Percentiles rank a stretch among this genome's conserved stretches.
phyloP scores from a whole-genome alignment of 1,140 invertebrate species.

The Lamellibrachia luymesi region DNA sequence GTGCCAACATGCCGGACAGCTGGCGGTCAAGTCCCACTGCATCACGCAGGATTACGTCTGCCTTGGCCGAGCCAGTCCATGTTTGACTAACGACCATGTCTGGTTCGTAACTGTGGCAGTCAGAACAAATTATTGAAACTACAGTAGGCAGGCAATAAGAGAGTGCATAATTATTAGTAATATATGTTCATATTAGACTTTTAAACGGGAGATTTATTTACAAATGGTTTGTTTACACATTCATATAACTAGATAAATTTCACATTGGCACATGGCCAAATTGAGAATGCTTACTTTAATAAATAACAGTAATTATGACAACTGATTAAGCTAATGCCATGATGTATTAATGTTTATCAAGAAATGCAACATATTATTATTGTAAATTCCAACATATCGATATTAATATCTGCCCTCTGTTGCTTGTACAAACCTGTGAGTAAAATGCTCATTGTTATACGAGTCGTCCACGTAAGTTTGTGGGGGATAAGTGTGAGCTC shows the following conservation, averaged over 20 bases:
- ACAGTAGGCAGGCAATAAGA: neutral
- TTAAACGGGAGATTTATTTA: too few relatives aligned
- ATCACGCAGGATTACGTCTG: neutral
- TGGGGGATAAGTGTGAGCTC: neutral
- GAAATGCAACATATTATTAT: neutral
- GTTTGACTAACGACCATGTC: neutral
- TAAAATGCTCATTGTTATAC: neutral
- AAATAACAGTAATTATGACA: too few relatives aligned
- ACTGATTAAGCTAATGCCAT: too few relatives aligned
- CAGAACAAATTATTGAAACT: neutral
- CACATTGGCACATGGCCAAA: too few relatives aligned
- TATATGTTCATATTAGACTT: neutral
- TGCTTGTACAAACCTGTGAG: neutral
- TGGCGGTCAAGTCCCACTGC: neutral
- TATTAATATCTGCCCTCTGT: neutral
- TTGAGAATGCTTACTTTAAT: too few relatives aligned
- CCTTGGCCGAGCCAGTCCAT: neutral
- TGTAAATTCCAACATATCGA: neutral
- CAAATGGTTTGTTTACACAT: too few relatives aligned
- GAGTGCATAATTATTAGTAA: neutral
- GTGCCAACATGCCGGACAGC: slow-evolving; percentile 26
- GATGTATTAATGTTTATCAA: neutral
- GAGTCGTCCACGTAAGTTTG: neutral
- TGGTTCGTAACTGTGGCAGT: neutral
- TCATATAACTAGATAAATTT: too few relatives aligned